A percentile compares a stretch with the other conserved stretches of the same genome.
Conservation (phyloP, 1,140 invertebrate genomes). For the Conus ventricosus region DNA sequence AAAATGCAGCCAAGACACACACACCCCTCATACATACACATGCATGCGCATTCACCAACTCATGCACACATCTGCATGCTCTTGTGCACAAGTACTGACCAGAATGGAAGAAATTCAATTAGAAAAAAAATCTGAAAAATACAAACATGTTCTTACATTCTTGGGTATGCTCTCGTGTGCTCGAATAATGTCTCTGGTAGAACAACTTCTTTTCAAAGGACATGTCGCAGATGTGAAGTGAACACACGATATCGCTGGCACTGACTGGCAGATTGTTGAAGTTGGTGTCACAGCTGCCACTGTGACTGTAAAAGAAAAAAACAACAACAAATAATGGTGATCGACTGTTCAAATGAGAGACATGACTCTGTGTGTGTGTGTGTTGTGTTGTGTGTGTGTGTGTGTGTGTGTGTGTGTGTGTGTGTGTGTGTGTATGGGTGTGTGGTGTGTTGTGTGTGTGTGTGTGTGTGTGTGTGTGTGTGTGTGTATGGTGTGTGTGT, state of each 20-base stretch:
- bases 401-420: too few relatives aligned
- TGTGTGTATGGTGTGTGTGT: too few relatives aligned
- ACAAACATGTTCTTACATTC: constrained; percentile 13
- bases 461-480: too few relatives aligned
- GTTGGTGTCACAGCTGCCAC: not conserved
- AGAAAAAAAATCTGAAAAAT: not conserved
- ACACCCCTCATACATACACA: not conserved
- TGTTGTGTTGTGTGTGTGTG: too few relatives aligned
- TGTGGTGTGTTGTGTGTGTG: too few relatives aligned
- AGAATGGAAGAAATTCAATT: not conserved
- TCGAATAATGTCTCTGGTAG: constrained; percentile 28
- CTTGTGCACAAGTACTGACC: not conserved
- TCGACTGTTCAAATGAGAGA: too few relatives aligned
- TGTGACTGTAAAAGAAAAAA: not conserved
- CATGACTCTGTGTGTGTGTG: too few relatives aligned
- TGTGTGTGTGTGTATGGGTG: too few relatives aligned
- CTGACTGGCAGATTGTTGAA: too few relatives aligned
- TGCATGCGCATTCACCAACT: not conserved
- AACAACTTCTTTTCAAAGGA: constrained; percentile 31
- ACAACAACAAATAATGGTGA: too few relatives aligned
- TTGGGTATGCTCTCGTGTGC: constrained; percentile 21
- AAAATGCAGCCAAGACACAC: too few relatives aligned
- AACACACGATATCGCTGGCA: constrained; percentile 1
- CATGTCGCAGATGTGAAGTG: constrained; percentile 23
- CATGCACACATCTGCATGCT: not conserved